Base-by-base conservation (phyloP, 2,113 vertebrate genomes). In the Mobula birostris region DNA sequence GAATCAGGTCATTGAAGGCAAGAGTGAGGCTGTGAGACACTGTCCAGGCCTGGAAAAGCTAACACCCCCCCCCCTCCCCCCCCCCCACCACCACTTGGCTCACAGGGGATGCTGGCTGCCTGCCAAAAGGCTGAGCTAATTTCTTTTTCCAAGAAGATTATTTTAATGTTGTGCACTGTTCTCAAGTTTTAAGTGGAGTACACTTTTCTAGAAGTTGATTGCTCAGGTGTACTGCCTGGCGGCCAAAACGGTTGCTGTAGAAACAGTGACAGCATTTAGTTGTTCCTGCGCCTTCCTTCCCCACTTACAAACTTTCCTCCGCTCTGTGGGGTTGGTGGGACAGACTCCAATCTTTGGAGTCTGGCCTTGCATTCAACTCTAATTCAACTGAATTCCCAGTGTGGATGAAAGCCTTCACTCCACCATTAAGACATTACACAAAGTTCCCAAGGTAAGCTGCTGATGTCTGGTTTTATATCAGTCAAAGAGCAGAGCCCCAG, bases 71-170 rank as follows among this genome's bases (percentile, higher is more conserved):
- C 48, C 48, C 48, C 48, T 2, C 48, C 48, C 3, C 48, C 48
- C 48, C 48, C 48, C 48, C 3, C 48, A 2, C 48, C 48, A 48
- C 83, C 85, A 14, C 29, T 66, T 68, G 61, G 85, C 85, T 90
- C 61, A 32, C n/a, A 66, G 4, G 32, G 61, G 12, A 0, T 9
- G 15, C 17, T 90, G 85, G 85, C 85, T 15, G 0, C 15, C 1
- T 0, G 1, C 85, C 85, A 90, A 90, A 90, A 32, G 0, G 61
- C 58, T 90, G 85, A 90, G 63, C 61, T 90, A 90, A 90, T 90
- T 90, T 32, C 72, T 68, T 63, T 90, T 90, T 68, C 85, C 85
- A 87, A 87, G 27, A 15, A n/a, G 61, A 63, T 58, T 87, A 68
- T 36, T 19, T 36, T 66, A 85, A 85, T 7, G 32, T 36, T 32